Conservation (phyloP, 2,113 vertebrate species). For the Cyprinodon tularosa region DNA sequence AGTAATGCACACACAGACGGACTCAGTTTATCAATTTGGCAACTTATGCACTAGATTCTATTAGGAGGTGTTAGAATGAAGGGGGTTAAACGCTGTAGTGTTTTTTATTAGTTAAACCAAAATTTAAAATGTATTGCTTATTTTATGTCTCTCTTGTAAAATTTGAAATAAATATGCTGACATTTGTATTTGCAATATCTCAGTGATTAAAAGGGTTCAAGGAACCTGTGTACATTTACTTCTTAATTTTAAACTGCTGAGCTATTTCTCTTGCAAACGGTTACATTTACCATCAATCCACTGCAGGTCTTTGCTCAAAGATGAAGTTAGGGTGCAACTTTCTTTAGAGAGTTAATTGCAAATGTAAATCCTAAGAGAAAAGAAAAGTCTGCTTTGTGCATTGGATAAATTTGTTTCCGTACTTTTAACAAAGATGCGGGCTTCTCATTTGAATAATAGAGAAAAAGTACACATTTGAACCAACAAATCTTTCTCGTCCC, state of each 20-base stretch:
- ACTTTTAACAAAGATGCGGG: conserved; percentile 65
- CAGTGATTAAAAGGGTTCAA: neutral
- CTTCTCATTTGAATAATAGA: conserved; percentile 75
- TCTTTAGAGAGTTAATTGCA: conserved; percentile 52
- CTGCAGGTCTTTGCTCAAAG: conserved; percentile 39
- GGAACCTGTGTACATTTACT: conserved; percentile 5
- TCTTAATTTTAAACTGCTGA: conserved; percentile 30
- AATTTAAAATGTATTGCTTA: neutral
- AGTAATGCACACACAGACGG: too few species aligned
- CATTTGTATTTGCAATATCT: neutral
- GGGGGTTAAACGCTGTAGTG: neutral
- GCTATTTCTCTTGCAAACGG: conserved; percentile 8
- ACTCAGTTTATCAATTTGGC: neutral
- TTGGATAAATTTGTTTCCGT: conserved; percentile 63
- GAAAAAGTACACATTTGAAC: conserved; percentile 76
- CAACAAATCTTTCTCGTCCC: conserved; percentile 69
- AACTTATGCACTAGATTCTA: neutral
- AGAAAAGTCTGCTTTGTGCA: conserved; percentile 58
- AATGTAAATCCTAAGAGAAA: conserved; percentile 46
- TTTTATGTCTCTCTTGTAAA: neutral
- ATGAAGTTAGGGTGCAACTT: conserved; percentile 51
- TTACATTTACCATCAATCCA: conserved; percentile 25
- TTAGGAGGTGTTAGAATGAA: neutral
- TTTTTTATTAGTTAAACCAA: neutral
- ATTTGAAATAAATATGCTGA: neutral